Conservation (phyloP, 1,140 invertebrate genomes). For the Drosophila seguyi region DNA sequence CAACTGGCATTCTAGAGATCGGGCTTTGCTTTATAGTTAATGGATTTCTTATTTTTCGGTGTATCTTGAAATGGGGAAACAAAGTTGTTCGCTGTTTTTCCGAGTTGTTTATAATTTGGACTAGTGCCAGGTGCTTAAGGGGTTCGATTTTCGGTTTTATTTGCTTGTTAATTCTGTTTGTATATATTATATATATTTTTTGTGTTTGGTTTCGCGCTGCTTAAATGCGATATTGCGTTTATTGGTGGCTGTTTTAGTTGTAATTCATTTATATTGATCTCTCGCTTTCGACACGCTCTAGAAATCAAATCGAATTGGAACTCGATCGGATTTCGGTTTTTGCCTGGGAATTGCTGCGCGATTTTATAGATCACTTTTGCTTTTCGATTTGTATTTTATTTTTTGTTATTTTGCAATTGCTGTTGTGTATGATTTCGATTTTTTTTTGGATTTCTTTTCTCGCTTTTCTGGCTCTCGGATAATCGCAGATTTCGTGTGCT, state of each 20-base stretch:
- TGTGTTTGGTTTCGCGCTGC: conserved; percentile 13
- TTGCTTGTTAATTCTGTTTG: conserved; percentile 22
- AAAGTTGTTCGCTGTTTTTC: conserved; percentile 33
- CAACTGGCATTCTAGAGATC: conserved; percentile 4
- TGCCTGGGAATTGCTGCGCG: conserved; percentile 7
- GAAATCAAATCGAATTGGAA: conserved; percentile 38
- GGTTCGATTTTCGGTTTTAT: conserved; percentile 25
- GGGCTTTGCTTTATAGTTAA: not conserved
- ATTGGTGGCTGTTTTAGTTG: conserved; percentile 19
- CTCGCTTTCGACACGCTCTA: conserved; percentile 52
- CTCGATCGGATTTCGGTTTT: conserved; percentile 3
- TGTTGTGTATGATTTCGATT: not conserved
- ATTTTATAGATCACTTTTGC: conserved; percentile 1
- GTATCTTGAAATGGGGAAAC: conserved; percentile 4
- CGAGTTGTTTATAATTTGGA: conserved; percentile 39
- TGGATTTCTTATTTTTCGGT: not conserved
- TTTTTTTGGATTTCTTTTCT: conserved; percentile 11
- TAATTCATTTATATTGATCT: conserved; percentile 40
- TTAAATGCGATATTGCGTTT: conserved; percentile 2
- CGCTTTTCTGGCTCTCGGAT: conserved; percentile 51
- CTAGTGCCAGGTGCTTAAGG: conserved; percentile 32
- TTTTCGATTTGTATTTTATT: not conserved
- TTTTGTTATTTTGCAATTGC: conserved; percentile 2
- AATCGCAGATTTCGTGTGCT: conserved; percentile 77
- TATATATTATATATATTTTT: conserved; percentile 11